phyloP scores from a whole-genome alignment of 2,888 invertebrate genomes.

The Melanostoma mellinum region DNA sequence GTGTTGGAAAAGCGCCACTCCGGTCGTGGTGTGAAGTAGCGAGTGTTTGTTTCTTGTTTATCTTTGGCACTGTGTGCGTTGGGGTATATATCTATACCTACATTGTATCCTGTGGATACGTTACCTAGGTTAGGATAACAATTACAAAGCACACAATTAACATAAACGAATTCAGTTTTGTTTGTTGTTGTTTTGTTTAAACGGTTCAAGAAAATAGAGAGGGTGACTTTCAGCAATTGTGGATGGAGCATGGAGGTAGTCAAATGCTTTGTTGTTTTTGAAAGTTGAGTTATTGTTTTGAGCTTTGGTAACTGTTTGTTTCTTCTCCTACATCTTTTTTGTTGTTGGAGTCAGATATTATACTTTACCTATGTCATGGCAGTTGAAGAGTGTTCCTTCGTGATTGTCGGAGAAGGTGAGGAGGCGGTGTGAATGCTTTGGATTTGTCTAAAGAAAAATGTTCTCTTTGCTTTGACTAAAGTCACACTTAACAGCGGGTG shows the following conservation, averaged over 20 bases:
- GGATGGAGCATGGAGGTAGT: background rate
- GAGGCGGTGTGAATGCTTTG: too few relatives aligned
- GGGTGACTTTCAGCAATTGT: background rate
- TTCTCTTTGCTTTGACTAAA: too few relatives aligned
- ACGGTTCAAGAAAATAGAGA: background rate
- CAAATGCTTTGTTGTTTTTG: constrained; percentile 32
- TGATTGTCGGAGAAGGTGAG: too few relatives aligned
- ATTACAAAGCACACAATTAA: constrained; percentile 71
- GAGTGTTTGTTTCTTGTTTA: constrained; percentile 62
- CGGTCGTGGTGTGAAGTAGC: background rate
- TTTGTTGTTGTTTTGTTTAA: constrained; percentile 42
- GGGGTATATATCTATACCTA: background rate
- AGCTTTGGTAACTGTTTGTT: constrained; percentile 5
- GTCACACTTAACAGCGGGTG: too few relatives aligned
- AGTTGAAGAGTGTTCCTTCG: too few relatives aligned
- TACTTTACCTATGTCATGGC: too few relatives aligned
- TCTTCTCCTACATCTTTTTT: background rate
- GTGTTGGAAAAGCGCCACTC: constrained; percentile 1
- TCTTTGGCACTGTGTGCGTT: constrained; percentile 45
- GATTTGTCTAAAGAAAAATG: too few relatives aligned
- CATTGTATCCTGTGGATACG: constrained; percentile 62
- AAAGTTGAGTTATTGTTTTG: constrained; percentile 25
- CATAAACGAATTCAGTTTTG: constrained; percentile 68
- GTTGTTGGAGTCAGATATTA: background rate
- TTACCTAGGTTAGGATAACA: constrained; percentile 68